Conservation (phyloP, 2,797 vertebrate genomes). For the Salarias fasciatus region DNA sequence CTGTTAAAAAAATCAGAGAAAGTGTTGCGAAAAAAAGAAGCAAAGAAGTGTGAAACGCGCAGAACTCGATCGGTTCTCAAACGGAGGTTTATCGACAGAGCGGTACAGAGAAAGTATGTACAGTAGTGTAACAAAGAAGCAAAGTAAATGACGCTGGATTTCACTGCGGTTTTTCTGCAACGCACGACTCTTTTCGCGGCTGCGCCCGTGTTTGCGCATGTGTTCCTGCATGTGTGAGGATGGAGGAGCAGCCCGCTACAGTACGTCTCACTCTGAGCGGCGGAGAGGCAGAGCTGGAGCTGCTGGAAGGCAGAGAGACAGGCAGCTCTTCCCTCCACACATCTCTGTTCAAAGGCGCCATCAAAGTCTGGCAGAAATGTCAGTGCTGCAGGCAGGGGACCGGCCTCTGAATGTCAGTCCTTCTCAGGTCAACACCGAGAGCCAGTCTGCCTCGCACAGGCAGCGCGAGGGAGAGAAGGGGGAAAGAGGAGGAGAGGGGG, state of each 20-base stretch:
- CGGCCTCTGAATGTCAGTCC: slow-evolving; percentile 84
- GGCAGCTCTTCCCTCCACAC: slow-evolving; percentile 77
- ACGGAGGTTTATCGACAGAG: too few relatives aligned
- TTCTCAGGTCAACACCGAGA: slow-evolving; percentile 81
- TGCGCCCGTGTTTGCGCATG: slow-evolving; percentile 21
- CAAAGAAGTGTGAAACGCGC: too few relatives aligned
- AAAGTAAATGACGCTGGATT: too few relatives aligned
- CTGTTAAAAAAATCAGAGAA: too few relatives aligned
- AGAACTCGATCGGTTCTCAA: too few relatives aligned
- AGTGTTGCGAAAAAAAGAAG: too few relatives aligned
- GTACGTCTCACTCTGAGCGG: slow-evolving; percentile 67
- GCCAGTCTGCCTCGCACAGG: slow-evolving; percentile 67
- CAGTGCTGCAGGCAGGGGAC: slow-evolving; percentile 83
- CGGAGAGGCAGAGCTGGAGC: slow-evolving; percentile 56
- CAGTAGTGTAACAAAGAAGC: too few relatives aligned
- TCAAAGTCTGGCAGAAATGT: slow-evolving; percentile 87
- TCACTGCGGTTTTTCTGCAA: too few relatives aligned
- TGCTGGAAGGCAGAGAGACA: slow-evolving; percentile 73
- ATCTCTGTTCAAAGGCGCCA: slow-evolving; percentile 85
- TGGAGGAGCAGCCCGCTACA: slow-evolving; percentile 48
- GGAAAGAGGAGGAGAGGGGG: background rate
- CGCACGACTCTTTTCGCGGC: slow-evolving; percentile 5
- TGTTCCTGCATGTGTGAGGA: slow-evolving; percentile 33
- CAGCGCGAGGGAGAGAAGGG: slow-evolving; percentile 27
- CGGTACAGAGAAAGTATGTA: too few relatives aligned